These are phyloP conservation scores for Distichodus sexfasciatus DNA, from an alignment of 2,797 vertebrate genomes.

Conservation along the genomic window DNA sequence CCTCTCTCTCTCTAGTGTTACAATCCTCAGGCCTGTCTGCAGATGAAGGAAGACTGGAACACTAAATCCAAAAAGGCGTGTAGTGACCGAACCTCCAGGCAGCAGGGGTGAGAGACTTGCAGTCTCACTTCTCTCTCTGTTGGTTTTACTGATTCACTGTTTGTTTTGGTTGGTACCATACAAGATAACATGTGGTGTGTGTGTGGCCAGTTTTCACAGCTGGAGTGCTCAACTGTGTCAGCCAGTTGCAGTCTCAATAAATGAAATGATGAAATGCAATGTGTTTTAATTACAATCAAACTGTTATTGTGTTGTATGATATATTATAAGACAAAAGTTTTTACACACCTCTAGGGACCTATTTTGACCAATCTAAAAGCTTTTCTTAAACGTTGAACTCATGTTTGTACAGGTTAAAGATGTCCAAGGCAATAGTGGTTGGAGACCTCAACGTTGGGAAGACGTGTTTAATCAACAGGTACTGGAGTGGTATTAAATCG, in stretches of 20 bases:
- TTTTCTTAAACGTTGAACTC: background rate
- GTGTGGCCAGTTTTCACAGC: no score
- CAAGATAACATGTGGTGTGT: no score
- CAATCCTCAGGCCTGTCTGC: conserved; percentile 78
- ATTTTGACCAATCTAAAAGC: background rate
- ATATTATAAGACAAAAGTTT: no score
- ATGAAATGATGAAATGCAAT: no score
- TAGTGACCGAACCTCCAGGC: conserved; percentile 64
- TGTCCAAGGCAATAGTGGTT: conserved; percentile 91
- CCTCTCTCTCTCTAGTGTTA: conserved; percentile 72
- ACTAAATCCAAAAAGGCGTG: conserved; percentile 67
- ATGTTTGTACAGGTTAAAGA: conserved; percentile 75
- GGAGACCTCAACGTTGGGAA: conserved; percentile 92
- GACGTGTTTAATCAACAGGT: conserved; percentile 92
- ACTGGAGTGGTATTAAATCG: no score
- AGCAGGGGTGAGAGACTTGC: conserved; percentile 71
- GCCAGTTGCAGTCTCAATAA: no score
- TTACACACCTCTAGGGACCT: no score
- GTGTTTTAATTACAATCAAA: no score
- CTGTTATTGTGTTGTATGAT: no score
- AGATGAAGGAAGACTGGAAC: conserved; percentile 81
- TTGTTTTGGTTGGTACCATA: background rate
- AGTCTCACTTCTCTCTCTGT: background rate
- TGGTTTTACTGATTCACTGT: background rate
- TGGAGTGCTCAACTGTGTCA: no score